Evolutionary conservation across 2,113 vertebrate genomes (phyloP), one percentile per base, ranked within the genome.

Genomic region (Apus apus): DNA sequence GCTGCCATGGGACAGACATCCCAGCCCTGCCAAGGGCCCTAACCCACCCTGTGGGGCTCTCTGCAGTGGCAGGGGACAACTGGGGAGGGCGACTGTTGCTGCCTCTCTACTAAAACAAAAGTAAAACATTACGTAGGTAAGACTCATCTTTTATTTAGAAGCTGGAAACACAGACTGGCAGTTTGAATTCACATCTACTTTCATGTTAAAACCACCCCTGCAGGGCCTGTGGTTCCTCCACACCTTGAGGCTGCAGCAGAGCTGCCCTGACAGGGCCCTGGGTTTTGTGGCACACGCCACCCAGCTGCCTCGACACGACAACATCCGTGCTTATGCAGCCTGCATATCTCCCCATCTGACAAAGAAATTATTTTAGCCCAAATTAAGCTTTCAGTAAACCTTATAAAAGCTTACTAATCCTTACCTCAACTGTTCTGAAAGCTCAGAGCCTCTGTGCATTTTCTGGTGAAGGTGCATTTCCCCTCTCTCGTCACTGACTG

Each of bases 341-440:
- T 72, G 83, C 71, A 2, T 30, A 89, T 95, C 94, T 90, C 85
- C 43, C 80, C 88, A 92, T 89, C 91, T 94, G 36, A 34, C 82
- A 60, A n/a, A 94, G 88, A 92, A 90, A 85, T 36, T 23, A 68
- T 84, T 92, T 95, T 67, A 76, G 38, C 94, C 95, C 46, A 88
- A 96, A 91, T 50, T 34, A 74, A 85, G 81, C 81, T 92, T 56
- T 91, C 90, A 29, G 61, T 48, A 88, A 94, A 85, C 62, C 26
- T 8, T 21, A 3, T 0, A 86, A 87, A n/a, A 83, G 51, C 77
- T 89, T 9, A 2, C 51, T 66, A 40, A 89, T 43, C 71, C 93
- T 90, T 25, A 71, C 88, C 92, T 92, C 68, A 71, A n/a, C 68
- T 12, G 38, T 82, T 65, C 64, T 30, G 65, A 45, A 67, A 60